Evolutionary conservation across 2,797 vertebrate genomes (phyloP).

Genomic region (Lacerta viridis): DNA sequence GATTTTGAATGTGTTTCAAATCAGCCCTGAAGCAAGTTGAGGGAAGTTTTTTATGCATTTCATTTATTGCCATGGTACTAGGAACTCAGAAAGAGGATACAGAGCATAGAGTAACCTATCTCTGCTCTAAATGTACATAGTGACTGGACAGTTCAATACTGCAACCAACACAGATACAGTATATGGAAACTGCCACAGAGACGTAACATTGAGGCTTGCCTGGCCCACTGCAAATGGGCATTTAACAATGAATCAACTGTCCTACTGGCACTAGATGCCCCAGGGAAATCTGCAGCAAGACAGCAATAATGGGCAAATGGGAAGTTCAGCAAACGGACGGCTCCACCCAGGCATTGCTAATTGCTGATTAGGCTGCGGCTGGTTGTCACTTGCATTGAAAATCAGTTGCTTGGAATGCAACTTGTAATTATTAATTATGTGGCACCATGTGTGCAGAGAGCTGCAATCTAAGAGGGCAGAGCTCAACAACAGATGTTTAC

Average conservation of each 20-base stretch:
- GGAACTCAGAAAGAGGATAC: constrained; percentile 13
- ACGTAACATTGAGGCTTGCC: constrained; percentile 63
- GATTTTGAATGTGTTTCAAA: constrained; percentile 19
- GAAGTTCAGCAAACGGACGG: constrained; percentile 62
- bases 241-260: constrained; percentile 71
- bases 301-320: constrained; percentile 61
- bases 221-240: constrained; percentile 66
- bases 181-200: constrained; percentile 62
- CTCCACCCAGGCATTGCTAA: constrained; percentile 54
- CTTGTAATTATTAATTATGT: neutral
- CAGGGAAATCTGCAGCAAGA: constrained; percentile 57
- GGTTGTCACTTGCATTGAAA: constrained; percentile 43
- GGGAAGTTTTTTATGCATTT: constrained; percentile 29
- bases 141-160: constrained; percentile 49
- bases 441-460: rapidly evolving
- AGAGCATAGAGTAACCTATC: constrained; percentile 2
- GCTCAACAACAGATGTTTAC: neutral
- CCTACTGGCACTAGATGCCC: constrained; percentile 49
- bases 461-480: constrained; percentile 18
- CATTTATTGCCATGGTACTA: constrained; percentile 8
- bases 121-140: constrained; percentile 38
- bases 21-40: neutral
- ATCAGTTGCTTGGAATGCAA: constrained; percentile 33
- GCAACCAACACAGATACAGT: constrained; percentile 55
- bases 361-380: constrained; percentile 58